Evolutionary conservation across 1,140 invertebrate genomes (phyloP).

Genomic region (Drosophila littoralis): DNA sequence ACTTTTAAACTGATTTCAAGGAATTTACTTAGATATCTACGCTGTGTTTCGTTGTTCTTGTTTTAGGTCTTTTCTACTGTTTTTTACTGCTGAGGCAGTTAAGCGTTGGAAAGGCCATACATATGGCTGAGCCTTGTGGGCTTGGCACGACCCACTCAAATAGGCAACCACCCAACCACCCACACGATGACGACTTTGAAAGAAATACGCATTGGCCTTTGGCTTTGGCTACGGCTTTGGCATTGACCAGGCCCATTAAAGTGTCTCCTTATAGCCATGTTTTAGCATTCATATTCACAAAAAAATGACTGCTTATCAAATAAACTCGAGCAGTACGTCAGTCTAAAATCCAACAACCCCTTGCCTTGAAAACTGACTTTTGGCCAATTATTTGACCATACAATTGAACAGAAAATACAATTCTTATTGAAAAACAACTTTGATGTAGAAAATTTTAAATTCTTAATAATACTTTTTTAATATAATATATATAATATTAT

Average conservation of each 20-base stretch:
- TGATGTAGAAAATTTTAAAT: too few species aligned
- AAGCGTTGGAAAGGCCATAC: conserved; percentile 57
- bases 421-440: conserved; percentile 1
- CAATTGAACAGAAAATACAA: background rate
- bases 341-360: conserved; percentile 56
- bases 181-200: conserved; percentile 71
- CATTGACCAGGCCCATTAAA: conserved; percentile 67
- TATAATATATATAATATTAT: too few species aligned
- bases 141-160: conserved; percentile 24
- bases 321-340: conserved; percentile 22
- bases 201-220: conserved; percentile 72
- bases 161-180: conserved; percentile 39
- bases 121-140: conserved; percentile 19
- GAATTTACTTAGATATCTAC: conserved; percentile 64
- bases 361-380: conserved; percentile 24
- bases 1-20: conserved; percentile 54
- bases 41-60: background rate
- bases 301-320: conserved; percentile 35
- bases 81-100: conserved; percentile 53
- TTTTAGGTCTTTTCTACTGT: background rate
- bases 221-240: conserved; percentile 64
- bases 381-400: background rate
- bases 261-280: conserved; percentile 58
- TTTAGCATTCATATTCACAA: conserved; percentile 30
- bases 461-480: too few species aligned